Evolutionary conservation across 2,113 vertebrate species (phyloP), one percentile per base, ranked within the genome.

Genomic region (Macquaria ambigua): DNA sequence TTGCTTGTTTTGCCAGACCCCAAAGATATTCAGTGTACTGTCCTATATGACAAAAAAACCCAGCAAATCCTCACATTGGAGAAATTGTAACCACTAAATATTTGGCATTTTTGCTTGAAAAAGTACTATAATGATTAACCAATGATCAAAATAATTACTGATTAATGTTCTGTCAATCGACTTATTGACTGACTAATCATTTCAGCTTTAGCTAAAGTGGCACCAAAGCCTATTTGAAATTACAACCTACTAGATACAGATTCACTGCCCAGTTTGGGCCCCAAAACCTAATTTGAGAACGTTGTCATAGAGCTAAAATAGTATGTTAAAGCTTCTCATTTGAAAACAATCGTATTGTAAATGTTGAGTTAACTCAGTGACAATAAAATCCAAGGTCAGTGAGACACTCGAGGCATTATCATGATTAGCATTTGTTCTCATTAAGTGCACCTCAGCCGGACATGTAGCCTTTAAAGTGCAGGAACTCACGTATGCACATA

Each of bases 401-500:
- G 6, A 71, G 28, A 34, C 7, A 12, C 34, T 50, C 0, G 7
- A 43, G 20, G 63, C 39, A 5, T 18, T 34, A 20, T 39, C 39
- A 16, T 34, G 12, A 73, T 58, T 18, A 73, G 34, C 20, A 48
- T 86, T 37, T 1, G 63, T 62, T 62, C 52, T 25, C 43, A 1
- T 31, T 37, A 9, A 52, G 12, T 52, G 53, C 62, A 52, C 55
- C 67, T 31, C 8, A 77, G 68, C 53, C 56, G 20, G 79, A 81
- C 77, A 68, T 67, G 31, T 1, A 21, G 15, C n/a, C 39, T 34
- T 87, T 71, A 48, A 75, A 59, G 66, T 85, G 89, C 69, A 58
- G 18, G 34, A 34, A 67, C 59, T 89, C 92, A 88, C 73, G 67
- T 87, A 90, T 88, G 70, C 87, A 84, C 83, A 81, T 88, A 85